These are phyloP conservation scores for Hycleus phaleratus DNA, from an alignment of 1,140 invertebrate species.

Conservation along the genomic window DNA sequence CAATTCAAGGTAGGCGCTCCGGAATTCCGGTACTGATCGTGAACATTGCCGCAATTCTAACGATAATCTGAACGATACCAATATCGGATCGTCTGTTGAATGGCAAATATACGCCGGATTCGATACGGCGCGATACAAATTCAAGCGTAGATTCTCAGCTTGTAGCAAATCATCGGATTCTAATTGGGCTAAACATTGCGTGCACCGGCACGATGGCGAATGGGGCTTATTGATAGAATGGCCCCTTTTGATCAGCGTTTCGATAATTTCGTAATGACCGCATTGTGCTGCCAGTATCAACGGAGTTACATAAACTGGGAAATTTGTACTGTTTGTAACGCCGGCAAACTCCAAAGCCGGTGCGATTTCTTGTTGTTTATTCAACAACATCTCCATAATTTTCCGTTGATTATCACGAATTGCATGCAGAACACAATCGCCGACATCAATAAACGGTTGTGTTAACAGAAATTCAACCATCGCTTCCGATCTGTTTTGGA, in stretches of 20 bases:
- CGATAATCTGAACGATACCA: slow-evolving; percentile 54
- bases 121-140: slow-evolving; percentile 51
- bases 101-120: slow-evolving; percentile 62
- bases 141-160: slow-evolving; percentile 45
- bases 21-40: slow-evolving; percentile 48
- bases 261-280: slow-evolving; percentile 62
- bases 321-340: slow-evolving; percentile 48
- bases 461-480: slow-evolving; percentile 49
- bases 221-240: slow-evolving; percentile 52
- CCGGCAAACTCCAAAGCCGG: slow-evolving; percentile 46
- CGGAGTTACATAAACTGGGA: slow-evolving; percentile 63
- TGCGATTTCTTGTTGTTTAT: slow-evolving; percentile 42
- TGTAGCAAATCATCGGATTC: slow-evolving; percentile 43
- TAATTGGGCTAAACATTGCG: slow-evolving; percentile 45
- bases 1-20: slow-evolving; percentile 49
- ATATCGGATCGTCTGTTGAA: slow-evolving; percentile 56
- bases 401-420: slow-evolving; percentile 44
- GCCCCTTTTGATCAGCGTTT: slow-evolving; percentile 52
- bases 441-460: slow-evolving; percentile 45
- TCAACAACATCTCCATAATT: slow-evolving; percentile 44
- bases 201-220: slow-evolving; percentile 52
- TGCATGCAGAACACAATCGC: slow-evolving; percentile 49
- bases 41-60: slow-evolving; percentile 47
- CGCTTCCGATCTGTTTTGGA: slow-evolving; percentile 42
- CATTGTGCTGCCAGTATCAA: slow-evolving; percentile 62